Percentiles rank a stretch among this genome's conserved stretches.
phyloP scores from a whole-genome alignment of 2,888 invertebrate genomes.

The Cheilosia pagana region DNA sequence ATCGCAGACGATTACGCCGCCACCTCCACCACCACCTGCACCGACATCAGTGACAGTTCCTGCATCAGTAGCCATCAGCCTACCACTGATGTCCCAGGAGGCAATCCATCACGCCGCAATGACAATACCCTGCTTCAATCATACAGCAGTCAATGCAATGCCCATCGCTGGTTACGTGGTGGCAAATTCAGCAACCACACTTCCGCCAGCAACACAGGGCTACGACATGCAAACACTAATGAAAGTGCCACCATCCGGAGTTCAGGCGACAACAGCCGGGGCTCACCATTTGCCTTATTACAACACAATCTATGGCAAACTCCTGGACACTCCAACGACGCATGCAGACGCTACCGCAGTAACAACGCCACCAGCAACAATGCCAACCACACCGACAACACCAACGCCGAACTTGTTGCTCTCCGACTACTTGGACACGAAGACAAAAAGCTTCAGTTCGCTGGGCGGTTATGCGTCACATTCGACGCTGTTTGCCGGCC shows the following conservation, averaged over 20 bases:
- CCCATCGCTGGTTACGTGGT: conserved; percentile 75
- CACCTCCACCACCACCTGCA: conserved; percentile 12
- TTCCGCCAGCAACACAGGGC: conserved; percentile 77
- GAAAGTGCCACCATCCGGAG: conserved; percentile 54
- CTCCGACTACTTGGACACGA: conserved; percentile 82
- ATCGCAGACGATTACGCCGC: background rate
- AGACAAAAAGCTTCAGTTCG: conserved; percentile 78
- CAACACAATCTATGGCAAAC: conserved; percentile 83
- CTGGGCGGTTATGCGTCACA: conserved; percentile 77
- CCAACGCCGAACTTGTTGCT: conserved; percentile 79
- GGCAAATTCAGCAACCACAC: conserved; percentile 75
- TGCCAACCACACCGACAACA: conserved; percentile 79
- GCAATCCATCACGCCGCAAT: conserved; percentile 71
- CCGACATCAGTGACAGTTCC: conserved; percentile 14
- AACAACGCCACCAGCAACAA: conserved; percentile 77
- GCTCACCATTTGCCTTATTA: conserved; percentile 80
- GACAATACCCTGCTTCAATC: conserved; percentile 76
- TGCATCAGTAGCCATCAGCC: background rate
- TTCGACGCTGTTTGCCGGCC: conserved; percentile 76
- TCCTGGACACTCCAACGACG: conserved; percentile 83
- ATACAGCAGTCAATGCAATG: conserved; percentile 53
- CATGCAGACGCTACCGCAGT: conserved; percentile 79
- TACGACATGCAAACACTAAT: conserved; percentile 71
- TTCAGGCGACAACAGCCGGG: conserved; percentile 50
- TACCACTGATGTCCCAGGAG: conserved; percentile 2